Conservation (phyloP, 1,140 invertebrate genomes). For the Drosophila orosa region DNA sequence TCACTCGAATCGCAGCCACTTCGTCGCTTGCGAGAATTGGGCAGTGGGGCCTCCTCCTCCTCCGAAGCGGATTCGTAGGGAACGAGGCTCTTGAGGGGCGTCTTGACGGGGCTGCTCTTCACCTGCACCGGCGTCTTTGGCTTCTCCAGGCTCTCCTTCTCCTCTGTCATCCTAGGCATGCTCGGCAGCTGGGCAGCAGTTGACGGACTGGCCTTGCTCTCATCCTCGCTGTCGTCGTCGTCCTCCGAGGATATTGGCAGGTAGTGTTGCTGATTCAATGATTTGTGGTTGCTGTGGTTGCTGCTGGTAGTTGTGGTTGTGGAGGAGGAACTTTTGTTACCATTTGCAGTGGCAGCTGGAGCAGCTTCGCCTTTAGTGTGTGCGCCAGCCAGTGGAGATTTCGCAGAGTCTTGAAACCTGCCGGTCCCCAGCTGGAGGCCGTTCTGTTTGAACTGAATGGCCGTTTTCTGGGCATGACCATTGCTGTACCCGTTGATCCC, state of each 20-base stretch:
- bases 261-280: conserved; percentile 56
- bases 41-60: conserved; percentile 61
- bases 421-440: conserved; percentile 56
- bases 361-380: conserved; percentile 59
- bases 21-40: conserved; percentile 65
- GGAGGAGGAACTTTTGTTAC: conserved; percentile 80
- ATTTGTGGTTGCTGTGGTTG: conserved; percentile 42
- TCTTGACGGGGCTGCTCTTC: conserved; percentile 49
- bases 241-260: conserved; percentile 77
- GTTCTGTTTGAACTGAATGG: conserved; percentile 67
- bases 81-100: conserved; percentile 76
- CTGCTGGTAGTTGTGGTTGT: conserved; percentile 32
- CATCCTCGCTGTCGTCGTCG: conserved; percentile 59
- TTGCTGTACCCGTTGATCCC: conserved; percentile 59
- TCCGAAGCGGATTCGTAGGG: conserved; percentile 82
- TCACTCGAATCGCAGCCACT: conserved; percentile 57
- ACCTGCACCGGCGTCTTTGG: conserved; percentile 45
- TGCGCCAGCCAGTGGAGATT: conserved; percentile 60
- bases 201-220: conserved; percentile 47
- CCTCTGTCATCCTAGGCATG: conserved; percentile 70
- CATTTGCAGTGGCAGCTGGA: conserved; percentile 58
- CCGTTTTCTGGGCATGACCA: conserved; percentile 54
- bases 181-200: conserved; percentile 74
- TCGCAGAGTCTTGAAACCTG: conserved; percentile 75
- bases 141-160: conserved; percentile 53